Evolutionary conservation across 2,797 vertebrate genomes (phyloP).

Genomic region (Hippoglossus hippoglossus): DNA sequence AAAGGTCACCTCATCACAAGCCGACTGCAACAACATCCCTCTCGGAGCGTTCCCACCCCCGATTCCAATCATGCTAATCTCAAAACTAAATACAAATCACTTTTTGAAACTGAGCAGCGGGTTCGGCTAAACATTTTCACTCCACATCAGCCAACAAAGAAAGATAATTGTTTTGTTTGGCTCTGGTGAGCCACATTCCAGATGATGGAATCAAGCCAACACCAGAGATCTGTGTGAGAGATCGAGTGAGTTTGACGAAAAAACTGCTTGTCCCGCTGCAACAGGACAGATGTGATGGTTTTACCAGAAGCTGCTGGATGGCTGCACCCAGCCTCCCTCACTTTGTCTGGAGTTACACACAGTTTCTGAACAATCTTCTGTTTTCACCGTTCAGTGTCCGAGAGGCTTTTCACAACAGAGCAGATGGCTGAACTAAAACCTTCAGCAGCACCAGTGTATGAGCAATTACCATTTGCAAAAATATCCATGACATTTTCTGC

Average conservation of each 20-base stretch:
- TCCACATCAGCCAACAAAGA: constrained; percentile 24
- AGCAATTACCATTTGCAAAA: constrained; percentile 25
- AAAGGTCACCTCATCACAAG: neutral
- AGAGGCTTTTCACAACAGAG: neutral
- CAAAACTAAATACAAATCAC: constrained; percentile 51
- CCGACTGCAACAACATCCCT: constrained; percentile 5
- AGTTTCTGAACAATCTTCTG: constrained; percentile 9
- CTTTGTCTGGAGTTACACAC: constrained; percentile 16
- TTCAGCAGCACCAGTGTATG: neutral
- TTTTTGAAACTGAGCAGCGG: constrained; percentile 29
- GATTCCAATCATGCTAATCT: constrained; percentile 27
- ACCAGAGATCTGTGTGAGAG: constrained; percentile 29
- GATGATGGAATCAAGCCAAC: constrained; percentile 29
- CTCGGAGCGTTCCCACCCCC: constrained; percentile 5
- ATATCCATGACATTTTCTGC: constrained; percentile 17
- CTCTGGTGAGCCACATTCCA: constrained; percentile 57
- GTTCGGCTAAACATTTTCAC: constrained; percentile 55
- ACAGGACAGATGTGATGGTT: constrained; percentile 51
- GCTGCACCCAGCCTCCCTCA: neutral
- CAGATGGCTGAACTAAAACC: constrained; percentile 44
- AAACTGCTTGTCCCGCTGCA: constrained; percentile 31
- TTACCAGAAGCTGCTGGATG: constrained; percentile 55
- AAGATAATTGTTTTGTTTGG: constrained; percentile 66
- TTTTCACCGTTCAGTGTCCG: neutral
- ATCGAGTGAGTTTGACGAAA: constrained; percentile 4